These are phyloP conservation scores for Lepus americanus DNA, from an alignment of 2,113 vertebrate genomes.

Conservation along the genomic window DNA sequence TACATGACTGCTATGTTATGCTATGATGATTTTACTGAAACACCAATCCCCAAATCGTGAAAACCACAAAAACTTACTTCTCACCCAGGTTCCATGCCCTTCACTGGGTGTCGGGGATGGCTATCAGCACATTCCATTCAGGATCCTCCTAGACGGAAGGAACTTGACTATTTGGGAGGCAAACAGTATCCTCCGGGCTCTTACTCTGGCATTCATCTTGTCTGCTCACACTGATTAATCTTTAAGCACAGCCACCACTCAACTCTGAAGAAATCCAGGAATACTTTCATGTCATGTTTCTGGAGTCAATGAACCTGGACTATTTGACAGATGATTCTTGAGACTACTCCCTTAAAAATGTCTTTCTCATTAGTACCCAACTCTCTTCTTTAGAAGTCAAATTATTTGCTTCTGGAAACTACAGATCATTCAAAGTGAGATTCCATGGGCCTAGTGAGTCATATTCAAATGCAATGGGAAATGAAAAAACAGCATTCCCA, in stretches of 20 bases:
- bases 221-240: not conserved
- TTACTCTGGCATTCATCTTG: not conserved
- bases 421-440: not conserved
- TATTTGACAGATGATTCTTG: not conserved
- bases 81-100: not conserved
- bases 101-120: not conserved
- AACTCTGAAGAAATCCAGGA: not conserved
- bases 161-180: not conserved
- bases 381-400: not conserved
- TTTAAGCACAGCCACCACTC: slow-evolving; percentile 19
- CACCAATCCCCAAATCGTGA: not conserved
- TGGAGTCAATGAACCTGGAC: not conserved
- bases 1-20: not conserved
- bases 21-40: slow-evolving; percentile 18
- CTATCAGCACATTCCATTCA: not conserved
- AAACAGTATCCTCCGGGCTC: not conserved
- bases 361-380: not conserved
- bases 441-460: not conserved
- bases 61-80: not conserved
- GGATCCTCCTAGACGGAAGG: not conserved
- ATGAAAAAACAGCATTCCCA: not conserved
- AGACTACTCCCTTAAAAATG: not conserved
- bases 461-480: not conserved
- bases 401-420: not conserved
- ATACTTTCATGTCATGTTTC: not conserved